Evolutionary conservation across 2,113 vertebrate species (phyloP).

Genomic region (Epinephelus lanceolatus): DNA sequence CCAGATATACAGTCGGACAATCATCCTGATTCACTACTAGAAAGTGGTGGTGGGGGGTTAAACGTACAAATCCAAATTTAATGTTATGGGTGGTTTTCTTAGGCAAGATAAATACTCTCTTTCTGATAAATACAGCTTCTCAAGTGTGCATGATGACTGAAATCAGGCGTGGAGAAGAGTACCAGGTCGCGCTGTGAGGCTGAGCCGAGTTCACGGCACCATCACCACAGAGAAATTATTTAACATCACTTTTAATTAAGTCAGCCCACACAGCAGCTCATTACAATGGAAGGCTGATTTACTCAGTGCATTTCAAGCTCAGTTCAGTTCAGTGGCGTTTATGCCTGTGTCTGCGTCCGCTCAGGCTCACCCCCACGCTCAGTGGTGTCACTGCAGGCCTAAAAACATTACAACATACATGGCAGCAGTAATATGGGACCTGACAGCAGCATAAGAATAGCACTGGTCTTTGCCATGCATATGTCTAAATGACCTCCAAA

Average conservation of each 20-base stretch:
- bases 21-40: slow-evolving; percentile 60
- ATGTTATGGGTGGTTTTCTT: slow-evolving; percentile 20
- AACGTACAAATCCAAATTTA: slow-evolving; percentile 49
- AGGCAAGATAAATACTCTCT: slow-evolving; percentile 27
- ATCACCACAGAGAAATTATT: slow-evolving; percentile 75
- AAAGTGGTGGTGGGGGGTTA: slow-evolving; percentile 12
- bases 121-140: slow-evolving; percentile 43
- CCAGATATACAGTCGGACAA: slow-evolving; percentile 62
- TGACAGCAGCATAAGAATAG: slow-evolving; percentile 71
- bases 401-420: slow-evolving; percentile 36
- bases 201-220: slow-evolving; percentile 60
- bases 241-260: slow-evolving; percentile 83
- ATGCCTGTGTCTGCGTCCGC: slow-evolving; percentile 36
- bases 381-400: slow-evolving; percentile 28
- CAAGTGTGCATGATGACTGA: slow-evolving; percentile 64
- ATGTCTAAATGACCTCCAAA: slow-evolving; percentile 66
- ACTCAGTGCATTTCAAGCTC: slow-evolving; percentile 60
- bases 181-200: slow-evolving; percentile 56
- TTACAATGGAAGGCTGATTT: slow-evolving; percentile 76
- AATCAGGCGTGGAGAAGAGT: slow-evolving; percentile 58
- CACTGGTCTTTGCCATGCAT: slow-evolving; percentile 49
- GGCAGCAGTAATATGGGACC: slow-evolving; percentile 65
- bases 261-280: slow-evolving; percentile 65
- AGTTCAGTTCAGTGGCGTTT: slow-evolving; percentile 54
- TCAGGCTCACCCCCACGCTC: slow-evolving; percentile 21